Base-by-base conservation (phyloP, 2,888 invertebrate species). In the Acanthosepion pharaonis region DNA sequence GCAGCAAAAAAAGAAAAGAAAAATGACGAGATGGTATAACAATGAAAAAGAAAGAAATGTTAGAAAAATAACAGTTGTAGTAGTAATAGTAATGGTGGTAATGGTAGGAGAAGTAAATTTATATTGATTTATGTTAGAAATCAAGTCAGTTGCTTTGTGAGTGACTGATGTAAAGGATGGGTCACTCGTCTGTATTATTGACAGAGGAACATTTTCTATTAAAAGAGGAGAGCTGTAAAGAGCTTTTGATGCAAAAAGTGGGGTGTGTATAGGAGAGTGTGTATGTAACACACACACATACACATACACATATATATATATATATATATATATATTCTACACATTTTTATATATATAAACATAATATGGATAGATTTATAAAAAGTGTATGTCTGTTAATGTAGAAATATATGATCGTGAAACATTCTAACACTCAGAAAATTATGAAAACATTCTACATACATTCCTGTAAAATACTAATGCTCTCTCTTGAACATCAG, bases 71-170 rank as follows among this genome's bases (percentile, higher is more conserved):
- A 33, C 33, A 15, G 78, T 33, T 5, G n/a, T n/a, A 33, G 33
- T 78, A 33, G 33, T n/a, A 78, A 11, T 78, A 11, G n/a, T 78
- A 42, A 42, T 42, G 78, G 78, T 28, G 28, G 78, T 78, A 78
- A 33, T 78, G 33, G 78, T 78, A 33, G 78, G 15, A 78, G n/a
- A 33, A 78, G n/a, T 33, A 78, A 18, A 33, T 78, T 78, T 78
- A 23, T 78, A 78, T 78, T 78, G 78, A 78, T 78, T 78, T 78
- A n/a, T n/a, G 18, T 78, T 59, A 59, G n/a, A 11, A 78, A 33
- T 78, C 78, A 78, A 78, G 78, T 78, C n/a, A n/a, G 78, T n/a
- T n/a, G 78, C 78, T 78, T 78, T 78, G 33, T 78, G 78, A 78
- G 78, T 78, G 78, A 78, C 78, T 78, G 78, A 78, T 78, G 33